Percentiles rank a stretch among this genome's conserved stretches.
Evolutionary conservation across 1,140 invertebrate genomes (phyloP).

Genomic region (Drosophila setifemur): DNA sequence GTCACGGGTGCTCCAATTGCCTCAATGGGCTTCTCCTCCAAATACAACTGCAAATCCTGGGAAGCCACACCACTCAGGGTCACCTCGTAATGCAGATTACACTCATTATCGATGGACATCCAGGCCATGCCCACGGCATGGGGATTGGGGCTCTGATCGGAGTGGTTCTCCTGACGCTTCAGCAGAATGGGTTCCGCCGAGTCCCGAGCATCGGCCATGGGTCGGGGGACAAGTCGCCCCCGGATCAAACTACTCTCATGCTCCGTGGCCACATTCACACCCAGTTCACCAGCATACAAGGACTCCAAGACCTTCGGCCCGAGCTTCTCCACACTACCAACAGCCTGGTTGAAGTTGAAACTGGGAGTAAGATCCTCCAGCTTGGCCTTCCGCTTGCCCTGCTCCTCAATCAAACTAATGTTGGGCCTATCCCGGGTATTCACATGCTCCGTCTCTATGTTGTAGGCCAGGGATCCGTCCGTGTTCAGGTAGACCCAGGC

Average conservation of each 20-base stretch:
- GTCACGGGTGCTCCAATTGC: conserved; percentile 87
- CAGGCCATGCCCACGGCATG: conserved; percentile 90
- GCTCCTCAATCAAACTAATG: conserved; percentile 88
- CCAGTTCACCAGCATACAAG: conserved; percentile 90
- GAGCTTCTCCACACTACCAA: conserved; percentile 87
- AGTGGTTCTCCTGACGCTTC: conserved; percentile 84
- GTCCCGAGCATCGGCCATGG: conserved; percentile 89
- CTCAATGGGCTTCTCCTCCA: conserved; percentile 86
- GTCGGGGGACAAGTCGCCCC: conserved; percentile 86
- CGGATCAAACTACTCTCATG: conserved; percentile 84
- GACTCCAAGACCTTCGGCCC: conserved; percentile 89
- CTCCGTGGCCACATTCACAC: conserved; percentile 87
- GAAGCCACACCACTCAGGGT: conserved; percentile 80
- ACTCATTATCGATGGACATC: conserved; percentile 91
- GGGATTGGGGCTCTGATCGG: conserved; percentile 58
- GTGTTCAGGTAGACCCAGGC: conserved; percentile 91
- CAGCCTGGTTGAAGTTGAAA: conserved; percentile 85
- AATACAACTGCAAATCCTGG: conserved; percentile 84
- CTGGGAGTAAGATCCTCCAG: conserved; percentile 87
- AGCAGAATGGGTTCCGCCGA: conserved; percentile 87
- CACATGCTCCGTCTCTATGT: conserved; percentile 85
- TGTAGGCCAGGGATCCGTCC: conserved; percentile 89
- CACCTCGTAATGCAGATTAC: conserved; percentile 92
- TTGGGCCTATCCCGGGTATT: conserved; percentile 85
- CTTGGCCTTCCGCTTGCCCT: conserved; percentile 87